Evolutionary conservation across 2,113 vertebrate species (phyloP).

Genomic region (Oncorhynchus masou): DNA sequence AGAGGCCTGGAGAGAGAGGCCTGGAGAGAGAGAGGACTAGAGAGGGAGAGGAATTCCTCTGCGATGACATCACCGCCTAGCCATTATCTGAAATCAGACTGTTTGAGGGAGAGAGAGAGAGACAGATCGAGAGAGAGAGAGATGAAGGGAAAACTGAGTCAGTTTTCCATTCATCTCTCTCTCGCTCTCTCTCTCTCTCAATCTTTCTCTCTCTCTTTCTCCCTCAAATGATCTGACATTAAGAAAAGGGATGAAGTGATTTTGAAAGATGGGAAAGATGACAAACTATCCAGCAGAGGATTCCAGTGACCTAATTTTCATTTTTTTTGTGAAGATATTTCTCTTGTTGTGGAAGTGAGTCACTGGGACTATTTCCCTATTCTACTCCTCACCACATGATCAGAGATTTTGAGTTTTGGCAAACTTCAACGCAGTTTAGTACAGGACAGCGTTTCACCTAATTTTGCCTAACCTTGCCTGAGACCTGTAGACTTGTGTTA

Average conservation of each 20-base stretch:
- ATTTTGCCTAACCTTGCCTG: too few species aligned
- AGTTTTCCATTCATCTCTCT: too few species aligned
- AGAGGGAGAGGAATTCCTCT: slow-evolving; percentile 18
- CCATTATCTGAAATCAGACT: slow-evolving; percentile 39
- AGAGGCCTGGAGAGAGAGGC: background rate
- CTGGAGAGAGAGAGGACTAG: background rate
- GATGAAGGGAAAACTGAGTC: background rate
- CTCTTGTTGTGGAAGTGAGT: slow-evolving; percentile 34
- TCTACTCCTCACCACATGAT: slow-evolving; percentile 8
- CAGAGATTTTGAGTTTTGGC: background rate
- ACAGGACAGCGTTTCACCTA: too few species aligned
- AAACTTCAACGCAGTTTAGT: too few species aligned
- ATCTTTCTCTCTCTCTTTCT: too few species aligned
- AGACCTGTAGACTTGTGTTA: too few species aligned
- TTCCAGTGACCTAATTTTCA: slow-evolving; percentile 17
- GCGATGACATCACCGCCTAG: slow-evolving; percentile 48
- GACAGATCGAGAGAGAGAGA: background rate
- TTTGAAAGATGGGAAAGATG: slow-evolving; percentile 10
- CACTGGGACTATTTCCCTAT: slow-evolving; percentile 15
- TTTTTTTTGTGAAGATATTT: slow-evolving; percentile 18
- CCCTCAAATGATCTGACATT: too few species aligned
- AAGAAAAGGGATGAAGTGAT: too few species aligned
- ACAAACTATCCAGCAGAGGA: slow-evolving; percentile 17
- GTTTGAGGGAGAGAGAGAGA: background rate
- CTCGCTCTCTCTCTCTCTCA: too few species aligned